phyloP scores from a whole-genome alignment of 2,113 vertebrate species.

The Tinamus guttatus region DNA sequence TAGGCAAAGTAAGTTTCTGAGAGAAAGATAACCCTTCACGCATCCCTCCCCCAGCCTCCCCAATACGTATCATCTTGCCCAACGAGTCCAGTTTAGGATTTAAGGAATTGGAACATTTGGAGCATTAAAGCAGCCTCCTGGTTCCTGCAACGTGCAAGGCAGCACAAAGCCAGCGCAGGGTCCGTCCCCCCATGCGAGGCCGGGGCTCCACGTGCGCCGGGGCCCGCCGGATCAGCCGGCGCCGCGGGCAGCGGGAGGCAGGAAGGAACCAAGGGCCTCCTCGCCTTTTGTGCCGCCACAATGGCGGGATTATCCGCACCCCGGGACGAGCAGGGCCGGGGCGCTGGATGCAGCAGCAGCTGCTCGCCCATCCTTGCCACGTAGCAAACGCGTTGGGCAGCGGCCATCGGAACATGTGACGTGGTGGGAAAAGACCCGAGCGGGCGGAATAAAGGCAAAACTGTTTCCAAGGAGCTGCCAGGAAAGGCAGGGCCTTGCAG shows the following conservation, averaged over 20 bases:
- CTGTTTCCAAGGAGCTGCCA: neutral
- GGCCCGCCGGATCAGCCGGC: accelerated
- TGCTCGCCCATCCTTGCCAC: neutral
- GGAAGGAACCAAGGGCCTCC: neutral
- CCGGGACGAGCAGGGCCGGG: neutral
- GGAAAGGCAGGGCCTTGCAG: neutral
- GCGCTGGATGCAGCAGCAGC: neutral
- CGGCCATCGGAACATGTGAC: neutral
- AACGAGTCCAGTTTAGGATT: neutral
- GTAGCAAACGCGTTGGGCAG: neutral
- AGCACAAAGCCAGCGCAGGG: neutral
- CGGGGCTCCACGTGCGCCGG: accelerated
- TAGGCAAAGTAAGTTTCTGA: neutral
- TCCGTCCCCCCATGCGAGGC: too few species aligned
- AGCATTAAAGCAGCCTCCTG: neutral
- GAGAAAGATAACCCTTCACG: neutral
- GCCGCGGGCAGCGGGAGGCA: neutral
- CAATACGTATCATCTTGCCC: neutral
- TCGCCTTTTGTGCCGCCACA: neutral
- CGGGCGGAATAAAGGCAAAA: neutral
- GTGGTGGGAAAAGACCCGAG: neutral
- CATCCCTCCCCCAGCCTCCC: neutral
- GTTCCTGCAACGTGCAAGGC: neutral
- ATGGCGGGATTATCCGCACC: neutral
- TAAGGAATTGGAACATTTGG: accelerated